A percentile compares a stretch with the other conserved stretches of the same genome.
phyloP scores from a whole-genome alignment of 1,140 invertebrate species.

The Gerris buenoi region DNA sequence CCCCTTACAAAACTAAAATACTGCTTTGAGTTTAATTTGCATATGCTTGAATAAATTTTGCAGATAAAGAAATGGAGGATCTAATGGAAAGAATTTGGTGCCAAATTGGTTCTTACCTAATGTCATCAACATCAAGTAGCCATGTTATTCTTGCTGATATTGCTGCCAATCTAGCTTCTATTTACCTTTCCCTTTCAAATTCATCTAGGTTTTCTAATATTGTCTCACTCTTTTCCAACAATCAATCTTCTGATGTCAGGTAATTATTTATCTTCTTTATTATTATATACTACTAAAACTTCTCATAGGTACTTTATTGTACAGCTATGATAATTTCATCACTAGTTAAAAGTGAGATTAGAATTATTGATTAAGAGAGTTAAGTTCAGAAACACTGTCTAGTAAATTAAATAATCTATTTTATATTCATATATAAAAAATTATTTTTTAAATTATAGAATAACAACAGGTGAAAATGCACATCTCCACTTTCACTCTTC shows the following conservation, averaged over 20 bases:
- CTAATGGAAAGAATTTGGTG: constrained; percentile 14
- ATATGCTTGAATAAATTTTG: neutral
- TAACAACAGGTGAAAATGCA: no score
- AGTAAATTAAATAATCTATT: no score
- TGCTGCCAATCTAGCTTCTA: constrained; percentile 6
- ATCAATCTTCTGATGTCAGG: constrained; percentile 10
- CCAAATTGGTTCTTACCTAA: constrained; percentile 10
- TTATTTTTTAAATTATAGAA: no score
- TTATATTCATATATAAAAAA: no score
- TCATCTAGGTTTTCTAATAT: constrained; percentile 2
- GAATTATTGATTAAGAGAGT: no score
- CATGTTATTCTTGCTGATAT: constrained; percentile 9
- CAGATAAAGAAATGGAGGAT: neutral
- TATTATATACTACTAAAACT: no score
- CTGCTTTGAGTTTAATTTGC: neutral
- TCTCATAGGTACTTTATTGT: no score
- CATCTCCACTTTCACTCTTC: no score
- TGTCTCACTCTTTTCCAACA: constrained; percentile 5
- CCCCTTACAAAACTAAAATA: neutral
- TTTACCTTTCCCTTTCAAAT: constrained; percentile 4
- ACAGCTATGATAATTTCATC: no score
- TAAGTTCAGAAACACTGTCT: no score
- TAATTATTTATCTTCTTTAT: no score
- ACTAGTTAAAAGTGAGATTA: no score
- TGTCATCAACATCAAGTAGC: neutral